Conservation (phyloP, 2,797 vertebrate genomes). For the Margarornis squamiger region DNA sequence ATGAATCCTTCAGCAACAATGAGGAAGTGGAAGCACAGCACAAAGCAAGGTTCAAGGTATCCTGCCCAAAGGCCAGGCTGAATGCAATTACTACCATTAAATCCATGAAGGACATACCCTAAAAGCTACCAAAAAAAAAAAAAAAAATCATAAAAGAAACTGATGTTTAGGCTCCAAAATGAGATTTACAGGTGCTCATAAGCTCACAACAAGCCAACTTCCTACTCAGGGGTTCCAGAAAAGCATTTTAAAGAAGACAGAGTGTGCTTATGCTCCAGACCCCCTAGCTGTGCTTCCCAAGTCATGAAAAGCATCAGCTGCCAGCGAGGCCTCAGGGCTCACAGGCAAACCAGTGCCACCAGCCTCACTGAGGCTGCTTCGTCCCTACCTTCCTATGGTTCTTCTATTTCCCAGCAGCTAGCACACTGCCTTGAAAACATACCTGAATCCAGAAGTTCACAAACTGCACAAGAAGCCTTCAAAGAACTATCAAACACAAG, state of each 20-base stretch:
- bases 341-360: neutral
- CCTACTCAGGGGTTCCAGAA: neutral
- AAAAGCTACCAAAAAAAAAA: neutral
- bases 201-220: neutral
- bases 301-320: neutral
- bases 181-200: neutral
- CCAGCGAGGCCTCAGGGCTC: neutral
- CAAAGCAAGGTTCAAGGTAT: neutral
- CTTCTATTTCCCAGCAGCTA: neutral
- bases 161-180: neutral
- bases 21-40: neutral
- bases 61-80: neutral
- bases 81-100: neutral
- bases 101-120: fast-evolving
- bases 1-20: neutral
- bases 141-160: neutral
- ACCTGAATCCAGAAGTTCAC: neutral
- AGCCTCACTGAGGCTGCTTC: neutral
- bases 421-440: fast-evolving
- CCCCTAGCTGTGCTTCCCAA: neutral
- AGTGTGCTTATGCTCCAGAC: neutral
- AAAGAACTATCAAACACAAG: neutral
- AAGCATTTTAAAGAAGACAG: neutral
- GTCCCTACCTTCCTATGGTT: neutral
- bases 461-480: neutral